phyloP scores from a whole-genome alignment of 2,797 vertebrate species.

The Podarcis siculus region DNA sequence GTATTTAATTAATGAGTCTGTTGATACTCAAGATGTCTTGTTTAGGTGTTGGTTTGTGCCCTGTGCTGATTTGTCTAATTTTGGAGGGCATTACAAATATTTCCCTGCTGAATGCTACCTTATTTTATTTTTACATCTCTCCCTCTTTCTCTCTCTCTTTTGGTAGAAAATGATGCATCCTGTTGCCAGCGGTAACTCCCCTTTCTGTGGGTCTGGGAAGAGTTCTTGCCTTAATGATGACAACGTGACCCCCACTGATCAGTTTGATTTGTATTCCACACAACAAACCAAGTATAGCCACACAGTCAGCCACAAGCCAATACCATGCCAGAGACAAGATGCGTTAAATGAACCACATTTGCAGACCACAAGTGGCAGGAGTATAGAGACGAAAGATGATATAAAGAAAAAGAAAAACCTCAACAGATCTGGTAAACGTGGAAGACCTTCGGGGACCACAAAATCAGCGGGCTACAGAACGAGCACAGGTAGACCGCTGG shows the following conservation, averaged over 20 bases:
- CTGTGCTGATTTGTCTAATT: slow-evolving; percentile 25
- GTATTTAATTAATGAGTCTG: not conserved
- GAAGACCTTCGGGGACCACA: slow-evolving; percentile 94
- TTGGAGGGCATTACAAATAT: slow-evolving; percentile 20
- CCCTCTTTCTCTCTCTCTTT: slow-evolving; percentile 69
- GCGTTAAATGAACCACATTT: slow-evolving; percentile 82
- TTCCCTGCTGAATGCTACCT: not conserved
- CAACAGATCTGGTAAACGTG: slow-evolving; percentile 92
- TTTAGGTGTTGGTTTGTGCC: slow-evolving; percentile 25
- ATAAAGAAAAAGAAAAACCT: slow-evolving; percentile 93
- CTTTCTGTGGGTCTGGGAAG: slow-evolving; percentile 92
- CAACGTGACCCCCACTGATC: slow-evolving; percentile 85
- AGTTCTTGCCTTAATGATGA: slow-evolving; percentile 93
- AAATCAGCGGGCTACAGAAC: slow-evolving; percentile 97
- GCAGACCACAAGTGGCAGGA: slow-evolving; percentile 83
- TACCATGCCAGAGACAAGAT: slow-evolving; percentile 91
- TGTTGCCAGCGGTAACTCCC: slow-evolving; percentile 87
- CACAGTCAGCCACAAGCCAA: slow-evolving; percentile 88
- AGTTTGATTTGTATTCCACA: slow-evolving; percentile 92
- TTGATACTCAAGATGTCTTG: not conserved
- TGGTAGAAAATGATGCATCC: slow-evolving; percentile 95
- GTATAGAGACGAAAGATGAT: slow-evolving; percentile 84
- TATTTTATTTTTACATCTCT: slow-evolving; percentile 39
- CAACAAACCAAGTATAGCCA: slow-evolving; percentile 93
- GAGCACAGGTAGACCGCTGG: slow-evolving; percentile 96